phyloP scores from a whole-genome alignment of 2,797 vertebrate species.

The Anguilla anguilla region DNA sequence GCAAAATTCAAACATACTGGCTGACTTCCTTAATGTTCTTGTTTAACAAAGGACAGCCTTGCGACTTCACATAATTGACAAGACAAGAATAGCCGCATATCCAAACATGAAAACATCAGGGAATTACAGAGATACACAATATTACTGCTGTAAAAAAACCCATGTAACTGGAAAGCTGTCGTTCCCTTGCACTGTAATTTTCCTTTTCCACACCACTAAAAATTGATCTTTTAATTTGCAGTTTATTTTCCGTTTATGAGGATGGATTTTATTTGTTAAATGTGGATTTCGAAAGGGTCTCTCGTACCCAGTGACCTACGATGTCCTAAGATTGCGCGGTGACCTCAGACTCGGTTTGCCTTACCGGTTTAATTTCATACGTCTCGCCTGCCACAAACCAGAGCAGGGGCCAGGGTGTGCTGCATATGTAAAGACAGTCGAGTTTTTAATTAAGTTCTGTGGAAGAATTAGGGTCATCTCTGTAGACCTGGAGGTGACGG shows the following conservation, averaged over 20 bases:
- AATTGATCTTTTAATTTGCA: not conserved
- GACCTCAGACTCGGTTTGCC: not conserved
- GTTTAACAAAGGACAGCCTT: not conserved
- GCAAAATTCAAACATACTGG: not conserved
- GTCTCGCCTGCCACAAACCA: not conserved
- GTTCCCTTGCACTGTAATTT: not conserved
- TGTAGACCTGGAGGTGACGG: slow-evolving; percentile 63
- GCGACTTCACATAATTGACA: not conserved
- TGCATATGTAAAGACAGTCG: slow-evolving; percentile 9
- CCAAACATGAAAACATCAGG: slow-evolving; percentile 10
- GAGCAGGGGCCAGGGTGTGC: not conserved
- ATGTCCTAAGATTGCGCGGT: not conserved
- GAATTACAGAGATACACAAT: not conserved
- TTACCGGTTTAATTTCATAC: not conserved
- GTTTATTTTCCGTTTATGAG: not conserved
- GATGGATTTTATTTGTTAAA: not conserved
- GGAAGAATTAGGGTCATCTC: slow-evolving; percentile 76
- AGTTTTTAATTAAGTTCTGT: slow-evolving; percentile 63
- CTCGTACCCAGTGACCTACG: not conserved
- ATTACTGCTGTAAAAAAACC: not conserved
- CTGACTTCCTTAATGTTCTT: not conserved
- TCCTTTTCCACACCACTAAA: not conserved
- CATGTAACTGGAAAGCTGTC: not conserved
- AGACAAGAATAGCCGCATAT: not conserved
- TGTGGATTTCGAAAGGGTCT: not conserved